Evolutionary conservation across 2,797 vertebrate species (phyloP).

Genomic region (Neomorphus geoffroyi): DNA sequence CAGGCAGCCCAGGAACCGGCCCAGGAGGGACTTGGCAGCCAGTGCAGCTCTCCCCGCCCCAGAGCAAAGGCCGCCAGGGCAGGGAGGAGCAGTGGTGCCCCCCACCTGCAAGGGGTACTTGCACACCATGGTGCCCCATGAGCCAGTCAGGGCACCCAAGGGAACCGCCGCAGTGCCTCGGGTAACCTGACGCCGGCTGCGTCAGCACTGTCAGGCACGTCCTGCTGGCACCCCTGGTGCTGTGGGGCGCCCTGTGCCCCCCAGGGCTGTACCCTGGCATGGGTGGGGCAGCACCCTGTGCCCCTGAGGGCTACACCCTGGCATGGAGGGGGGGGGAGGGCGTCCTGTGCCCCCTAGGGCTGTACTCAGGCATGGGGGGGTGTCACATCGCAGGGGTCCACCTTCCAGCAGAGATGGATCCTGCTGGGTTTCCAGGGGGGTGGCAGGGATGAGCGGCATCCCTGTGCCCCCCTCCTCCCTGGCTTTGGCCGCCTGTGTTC

Average conservation of each 20-base stretch:
- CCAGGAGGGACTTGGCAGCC: conserved; percentile 23
- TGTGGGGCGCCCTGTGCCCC: background rate
- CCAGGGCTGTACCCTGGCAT: fast-evolving
- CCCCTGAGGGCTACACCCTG: too few relatives aligned
- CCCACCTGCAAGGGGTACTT: background rate
- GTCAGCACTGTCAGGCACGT: background rate
- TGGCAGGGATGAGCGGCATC: background rate
- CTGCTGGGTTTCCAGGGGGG: background rate
- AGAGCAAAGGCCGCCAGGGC: conserved; percentile 53
- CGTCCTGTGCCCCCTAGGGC: too few relatives aligned
- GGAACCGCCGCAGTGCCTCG: background rate
- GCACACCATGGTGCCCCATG: fast-evolving
- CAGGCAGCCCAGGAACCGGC: background rate
- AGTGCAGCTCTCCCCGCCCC: conserved; percentile 39
- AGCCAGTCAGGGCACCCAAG: background rate
- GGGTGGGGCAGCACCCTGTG: background rate
- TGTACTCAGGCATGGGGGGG: fast-evolving
- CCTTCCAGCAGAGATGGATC: fast-evolving
- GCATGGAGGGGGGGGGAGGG: too few relatives aligned
- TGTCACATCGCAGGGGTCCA: background rate
- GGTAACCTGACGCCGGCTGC: background rate
- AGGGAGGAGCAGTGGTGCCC: background rate
- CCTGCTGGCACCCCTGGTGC: background rate
- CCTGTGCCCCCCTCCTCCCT: too few relatives aligned
- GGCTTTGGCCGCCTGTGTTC: background rate